Percentiles rank a stretch among this genome's conserved stretches.
Evolutionary conservation across 2,113 vertebrate species (phyloP).

Genomic region (Pardalotus punctatus): DNA sequence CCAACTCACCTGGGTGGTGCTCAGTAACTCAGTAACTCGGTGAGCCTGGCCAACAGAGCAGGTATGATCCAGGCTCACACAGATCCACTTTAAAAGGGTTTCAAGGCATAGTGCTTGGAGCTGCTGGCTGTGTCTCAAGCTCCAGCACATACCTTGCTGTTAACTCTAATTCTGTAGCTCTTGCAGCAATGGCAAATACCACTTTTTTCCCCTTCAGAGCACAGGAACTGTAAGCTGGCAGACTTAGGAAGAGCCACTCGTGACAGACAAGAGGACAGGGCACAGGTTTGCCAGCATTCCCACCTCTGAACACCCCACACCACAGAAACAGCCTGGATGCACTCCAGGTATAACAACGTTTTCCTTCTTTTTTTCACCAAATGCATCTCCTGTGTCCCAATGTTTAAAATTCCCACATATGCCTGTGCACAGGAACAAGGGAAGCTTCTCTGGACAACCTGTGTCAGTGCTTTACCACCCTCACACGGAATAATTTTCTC

Average conservation of each 20-base stretch:
- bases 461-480: not conserved
- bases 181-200: not conserved
- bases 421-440: not conserved
- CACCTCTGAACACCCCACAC: not conserved
- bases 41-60: not conserved
- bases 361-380: not conserved
- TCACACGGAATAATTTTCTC: not conserved
- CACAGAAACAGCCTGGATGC: not conserved
- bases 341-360: rapidly evolving
- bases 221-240: not conserved
- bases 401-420: rapidly evolving
- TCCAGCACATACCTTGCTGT: not conserved
- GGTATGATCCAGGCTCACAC: not conserved
- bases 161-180: not conserved
- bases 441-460: not conserved
- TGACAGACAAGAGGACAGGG: not conserved
- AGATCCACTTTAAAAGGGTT: not conserved
- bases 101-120: not conserved
- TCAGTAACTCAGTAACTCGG: not conserved
- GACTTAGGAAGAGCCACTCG: not conserved
- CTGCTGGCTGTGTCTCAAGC: not conserved
- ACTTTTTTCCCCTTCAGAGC: not conserved
- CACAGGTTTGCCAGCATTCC: not conserved
- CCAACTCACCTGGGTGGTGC: not conserved
- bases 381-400: rapidly evolving